Evolutionary conservation across 2,888 invertebrate genomes (phyloP), one percentile per base, ranked within the genome.

Genomic region (Drosophila tanythrix): DNA sequence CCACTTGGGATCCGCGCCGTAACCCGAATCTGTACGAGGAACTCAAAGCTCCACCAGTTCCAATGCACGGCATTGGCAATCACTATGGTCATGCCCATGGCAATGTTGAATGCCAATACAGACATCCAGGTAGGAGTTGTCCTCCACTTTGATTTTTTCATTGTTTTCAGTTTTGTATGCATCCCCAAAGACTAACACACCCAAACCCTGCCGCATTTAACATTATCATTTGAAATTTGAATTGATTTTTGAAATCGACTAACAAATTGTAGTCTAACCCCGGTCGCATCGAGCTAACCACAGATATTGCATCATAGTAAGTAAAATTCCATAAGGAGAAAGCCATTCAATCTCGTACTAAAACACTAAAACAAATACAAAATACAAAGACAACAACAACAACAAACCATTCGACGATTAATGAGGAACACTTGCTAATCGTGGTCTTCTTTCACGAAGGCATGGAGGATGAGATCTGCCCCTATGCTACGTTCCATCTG

Each of bases 401-500:
- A 36, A 46, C 33, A 36, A 15, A 43, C 10, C 52, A 40, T 8
- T 7, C 38, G 10, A 8, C 13, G 7, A 40, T 21, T 38, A 0
- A 6, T 25, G 4, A 1, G 2, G n/a, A 43, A 25, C 25, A 15
- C 3, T 1, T 25, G 29, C 66, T 88, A 88, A 88, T 61, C 62
- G 67, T 40, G n/a, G 18, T 72, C 25, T 57, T 66, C 21, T 66
- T 63, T 50, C 61, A 56, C 48, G 4, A 94, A 97, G 97, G 97
- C 93, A 97, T 98, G 96, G 98, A 98, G 93, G 98, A 98, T 92
- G 98, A 98, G 93, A 98, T 98, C 93, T 98, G 98, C 94, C 98
- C 98, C 51, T 98, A 98, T 94, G 98, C 98, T 11, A 98, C 98
- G 50, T 98, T 98, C 96, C 98, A 98, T 93, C 95, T 98, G 91